Percentiles rank a stretch among this genome's conserved stretches.
phyloP scores from a whole-genome alignment of 2,113 vertebrate genomes.

The Ageneiosus marmoratus region DNA sequence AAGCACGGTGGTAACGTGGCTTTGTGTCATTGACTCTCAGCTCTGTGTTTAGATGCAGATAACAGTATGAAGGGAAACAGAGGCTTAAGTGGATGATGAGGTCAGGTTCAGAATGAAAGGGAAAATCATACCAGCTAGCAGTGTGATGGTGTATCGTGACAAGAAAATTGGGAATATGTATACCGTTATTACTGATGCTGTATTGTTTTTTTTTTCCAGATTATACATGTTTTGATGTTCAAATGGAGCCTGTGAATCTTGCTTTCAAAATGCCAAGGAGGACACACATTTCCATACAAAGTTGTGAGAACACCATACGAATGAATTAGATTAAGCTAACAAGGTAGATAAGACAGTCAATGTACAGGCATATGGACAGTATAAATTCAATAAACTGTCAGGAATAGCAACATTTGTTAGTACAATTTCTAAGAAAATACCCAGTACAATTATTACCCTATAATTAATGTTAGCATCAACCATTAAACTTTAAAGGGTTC shows the following conservation, averaged over 20 bases:
- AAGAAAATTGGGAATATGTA: constrained; percentile 7
- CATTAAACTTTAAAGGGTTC: background rate
- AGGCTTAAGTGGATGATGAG: constrained; percentile 23
- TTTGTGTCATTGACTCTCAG: constrained; percentile 30
- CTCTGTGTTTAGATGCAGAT: constrained; percentile 10
- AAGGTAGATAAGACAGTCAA: background rate
- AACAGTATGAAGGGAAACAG: background rate
- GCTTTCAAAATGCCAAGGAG: background rate
- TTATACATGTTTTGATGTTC: background rate
- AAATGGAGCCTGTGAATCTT: background rate
- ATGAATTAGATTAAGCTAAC: background rate
- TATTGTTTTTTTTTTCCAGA: constrained; percentile 4
- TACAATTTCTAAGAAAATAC: background rate
- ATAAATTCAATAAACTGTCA: background rate
- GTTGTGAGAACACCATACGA: background rate
- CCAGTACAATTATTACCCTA: background rate
- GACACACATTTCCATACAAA: background rate
- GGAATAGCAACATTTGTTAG: background rate
- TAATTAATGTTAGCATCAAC: background rate
- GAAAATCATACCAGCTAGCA: constrained; percentile 4
- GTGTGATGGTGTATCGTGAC: background rate
- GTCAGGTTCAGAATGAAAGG: constrained; percentile 6
- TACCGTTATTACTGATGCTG: background rate
- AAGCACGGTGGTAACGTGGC: constrained; percentile 25
- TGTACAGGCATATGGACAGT: background rate